Evolutionary conservation across 2,888 invertebrate species (phyloP), one percentile per base, ranked within the genome.

Genomic region (Eupithecia dodoneata): DNA sequence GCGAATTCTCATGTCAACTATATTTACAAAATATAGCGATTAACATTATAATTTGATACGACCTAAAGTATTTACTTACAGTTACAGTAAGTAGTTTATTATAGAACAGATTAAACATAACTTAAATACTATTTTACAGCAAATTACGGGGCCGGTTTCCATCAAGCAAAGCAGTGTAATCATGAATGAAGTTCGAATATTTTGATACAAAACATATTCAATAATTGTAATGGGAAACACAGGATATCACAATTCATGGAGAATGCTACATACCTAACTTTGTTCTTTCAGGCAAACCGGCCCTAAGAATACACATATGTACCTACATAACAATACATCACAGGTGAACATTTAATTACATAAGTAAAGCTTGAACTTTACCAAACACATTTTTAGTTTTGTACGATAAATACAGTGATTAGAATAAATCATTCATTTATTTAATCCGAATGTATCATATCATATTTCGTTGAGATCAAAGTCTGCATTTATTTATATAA

Each of bases 401-500:
- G 15, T 67, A 5, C 9, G 9, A 45, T 69, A 76, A 63, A 49
- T 73, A 73, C 55, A 4, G 59, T 47, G 45, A 59, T 44, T 75
- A 74, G 18, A 44, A 7, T 69, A 15, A 42, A 15, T 13, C n/a
- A 45, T 44, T n/a, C 9, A 67, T 67, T 67, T 44, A 67, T 42
- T 44, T n/a, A 67, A 9, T 59, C 7, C 15, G 7, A 13, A 42
- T 67, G 9, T 67, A n/a, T 42, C 49, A 69, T 74, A 72, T 71
- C 30, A 74, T 72, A 74, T 71, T 59, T 69, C 12, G 74, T 72
- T 77, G 77, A 77, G 77, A 77, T 77, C 77, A 77, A 44, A 69
- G 67, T 77, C 77, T 72, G 74, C 72, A 65, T 77, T 77, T 67
- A 30, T 30, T 30, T 30, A 30, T 30, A 30, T 30, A 30, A 30